Conservation (phyloP, 1,140 invertebrate genomes). For the Delia radicum region DNA sequence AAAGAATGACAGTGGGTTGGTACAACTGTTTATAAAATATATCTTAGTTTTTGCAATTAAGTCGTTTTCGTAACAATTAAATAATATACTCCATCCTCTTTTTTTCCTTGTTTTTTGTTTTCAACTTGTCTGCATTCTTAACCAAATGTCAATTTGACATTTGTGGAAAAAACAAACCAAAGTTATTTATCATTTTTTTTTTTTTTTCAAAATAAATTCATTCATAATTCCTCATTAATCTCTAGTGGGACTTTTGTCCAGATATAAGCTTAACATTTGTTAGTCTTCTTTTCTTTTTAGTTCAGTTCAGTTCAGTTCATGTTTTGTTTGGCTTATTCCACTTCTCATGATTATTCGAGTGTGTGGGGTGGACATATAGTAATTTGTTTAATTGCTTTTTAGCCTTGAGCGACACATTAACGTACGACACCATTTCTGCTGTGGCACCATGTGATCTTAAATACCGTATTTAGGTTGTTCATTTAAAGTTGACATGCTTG, state of each 20-base stretch:
- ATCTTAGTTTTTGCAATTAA: slow-evolving; percentile 37
- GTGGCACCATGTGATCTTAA: background rate
- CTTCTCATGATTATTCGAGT: too few species aligned
- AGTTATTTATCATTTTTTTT: background rate
- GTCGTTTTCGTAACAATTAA: slow-evolving; percentile 51
- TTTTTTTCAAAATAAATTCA: background rate
- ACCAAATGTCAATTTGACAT: background rate
- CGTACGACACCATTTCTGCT: slow-evolving; percentile 37
- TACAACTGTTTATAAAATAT: slow-evolving; percentile 8
- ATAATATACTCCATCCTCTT: slow-evolving; percentile 35
- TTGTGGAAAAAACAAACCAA: background rate
- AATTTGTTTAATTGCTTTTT: slow-evolving; percentile 52
- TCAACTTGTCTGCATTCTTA: background rate
- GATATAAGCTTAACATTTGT: background rate
- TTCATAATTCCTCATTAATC: background rate
- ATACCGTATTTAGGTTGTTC: background rate
- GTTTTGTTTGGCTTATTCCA: background rate
- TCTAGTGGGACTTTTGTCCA: background rate
- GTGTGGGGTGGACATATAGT: slow-evolving; percentile 28
- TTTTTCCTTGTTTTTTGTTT: background rate
- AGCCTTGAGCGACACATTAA: slow-evolving; percentile 52
- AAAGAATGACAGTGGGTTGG: slow-evolving; percentile 15
- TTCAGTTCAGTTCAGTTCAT: background rate
- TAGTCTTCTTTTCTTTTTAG: too few species aligned
- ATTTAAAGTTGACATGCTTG: background rate